phyloP scores from a whole-genome alignment of 2,797 vertebrate genomes.

The Myripristis murdjan region DNA sequence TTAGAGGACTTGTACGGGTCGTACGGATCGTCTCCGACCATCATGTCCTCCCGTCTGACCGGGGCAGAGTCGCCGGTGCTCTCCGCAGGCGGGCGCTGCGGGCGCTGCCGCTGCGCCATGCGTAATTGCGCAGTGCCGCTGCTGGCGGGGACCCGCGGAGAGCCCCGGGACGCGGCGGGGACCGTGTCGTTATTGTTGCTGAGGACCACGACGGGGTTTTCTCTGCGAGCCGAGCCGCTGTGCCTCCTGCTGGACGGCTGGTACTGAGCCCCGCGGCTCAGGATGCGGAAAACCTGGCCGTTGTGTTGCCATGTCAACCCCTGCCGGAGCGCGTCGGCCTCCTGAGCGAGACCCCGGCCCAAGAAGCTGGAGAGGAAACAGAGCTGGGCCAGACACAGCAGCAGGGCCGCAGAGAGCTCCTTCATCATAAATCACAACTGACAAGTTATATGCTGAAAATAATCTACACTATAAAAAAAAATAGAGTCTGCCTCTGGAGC shows the following conservation, averaged over 20 bases:
- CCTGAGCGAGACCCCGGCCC: constrained; percentile 72
- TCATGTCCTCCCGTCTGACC: constrained; percentile 76
- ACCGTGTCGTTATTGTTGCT: constrained; percentile 69
- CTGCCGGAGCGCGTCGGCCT: constrained; percentile 79
- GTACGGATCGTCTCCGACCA: constrained; percentile 92
- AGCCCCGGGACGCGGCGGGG: constrained; percentile 26
- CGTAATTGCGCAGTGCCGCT: constrained; percentile 75
- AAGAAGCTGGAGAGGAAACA: constrained; percentile 79
- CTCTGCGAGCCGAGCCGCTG: constrained; percentile 6
- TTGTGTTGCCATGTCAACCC: constrained; percentile 92
- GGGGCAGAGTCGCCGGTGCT: constrained; percentile 7
- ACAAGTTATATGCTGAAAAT: not conserved
- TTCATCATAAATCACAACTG: constrained; percentile 72
- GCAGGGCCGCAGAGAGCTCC: constrained; percentile 23
- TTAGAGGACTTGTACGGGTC: constrained; percentile 91
- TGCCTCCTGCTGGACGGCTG: constrained; percentile 81
- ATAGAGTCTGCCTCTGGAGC: not conserved
- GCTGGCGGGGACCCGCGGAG: constrained; percentile 60
- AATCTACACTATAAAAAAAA: not conserved
- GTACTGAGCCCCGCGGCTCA: constrained; percentile 88
- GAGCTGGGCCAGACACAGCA: constrained; percentile 47
- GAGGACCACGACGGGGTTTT: constrained; percentile 61
- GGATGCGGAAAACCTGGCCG: constrained; percentile 91
- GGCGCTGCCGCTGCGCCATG: constrained; percentile 72
- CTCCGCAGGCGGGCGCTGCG: constrained; percentile 3